Percentiles rank a stretch among this genome's conserved stretches.
Conservation (phyloP, 2,113 vertebrate species). For the Coryphaenoides rupestris region DNA sequence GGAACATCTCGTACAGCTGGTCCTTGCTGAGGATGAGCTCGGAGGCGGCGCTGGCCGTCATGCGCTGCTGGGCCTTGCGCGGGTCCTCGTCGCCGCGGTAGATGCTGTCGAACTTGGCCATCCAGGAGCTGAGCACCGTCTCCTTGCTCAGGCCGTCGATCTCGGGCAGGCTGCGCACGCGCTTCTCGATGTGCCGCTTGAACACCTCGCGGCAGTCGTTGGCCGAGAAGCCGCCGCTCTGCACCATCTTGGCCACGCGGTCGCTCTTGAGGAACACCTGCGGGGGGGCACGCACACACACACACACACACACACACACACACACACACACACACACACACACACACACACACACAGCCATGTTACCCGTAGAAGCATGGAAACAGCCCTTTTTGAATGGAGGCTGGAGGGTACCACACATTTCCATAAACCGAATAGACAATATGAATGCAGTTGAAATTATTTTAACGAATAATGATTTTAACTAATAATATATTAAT, state of each 20-base stretch:
- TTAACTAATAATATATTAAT: no score
- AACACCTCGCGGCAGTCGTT: slow-evolving; percentile 95
- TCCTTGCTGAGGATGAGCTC: slow-evolving; percentile 99
- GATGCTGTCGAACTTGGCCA: slow-evolving; percentile 98
- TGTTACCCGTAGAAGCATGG: no score
- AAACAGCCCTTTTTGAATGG: no score
- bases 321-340: no score
- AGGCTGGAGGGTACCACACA: no score
- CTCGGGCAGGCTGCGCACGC: slow-evolving; percentile 94
- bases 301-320: no score
- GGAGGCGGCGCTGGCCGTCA: slow-evolving; percentile 94
- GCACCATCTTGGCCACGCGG: slow-evolving; percentile 96
- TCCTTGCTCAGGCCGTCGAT: slow-evolving; percentile 98
- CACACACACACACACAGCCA: no score
- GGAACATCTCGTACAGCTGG: slow-evolving; percentile 99
- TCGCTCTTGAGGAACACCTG: slow-evolving; percentile 98
- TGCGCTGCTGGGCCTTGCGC: slow-evolving; percentile 94
- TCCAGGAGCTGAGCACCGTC: slow-evolving; percentile 98
- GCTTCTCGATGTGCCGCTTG: slow-evolving; percentile 98
- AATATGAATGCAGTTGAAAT: no score
- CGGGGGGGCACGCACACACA: background rate
- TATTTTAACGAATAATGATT: no score
- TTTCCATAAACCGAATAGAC: no score
- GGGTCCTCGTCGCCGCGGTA: slow-evolving; percentile 97
- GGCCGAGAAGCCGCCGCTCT: slow-evolving; percentile 94